Base-by-base conservation (phyloP, 2,113 vertebrate genomes). In the Pogona vitticeps region DNA sequence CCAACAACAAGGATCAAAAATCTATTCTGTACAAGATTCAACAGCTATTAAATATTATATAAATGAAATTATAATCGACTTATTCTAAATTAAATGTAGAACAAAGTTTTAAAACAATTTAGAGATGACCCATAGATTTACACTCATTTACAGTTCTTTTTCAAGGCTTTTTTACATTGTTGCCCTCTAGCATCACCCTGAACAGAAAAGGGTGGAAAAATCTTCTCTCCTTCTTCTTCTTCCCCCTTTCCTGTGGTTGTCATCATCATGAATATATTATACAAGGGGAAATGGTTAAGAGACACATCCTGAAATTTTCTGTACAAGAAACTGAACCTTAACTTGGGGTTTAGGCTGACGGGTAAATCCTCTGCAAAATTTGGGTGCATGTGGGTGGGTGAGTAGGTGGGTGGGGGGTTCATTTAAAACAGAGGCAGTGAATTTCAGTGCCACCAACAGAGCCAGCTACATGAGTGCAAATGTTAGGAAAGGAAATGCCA, bases 401-500 rank as follows among this genome's bases (percentile, higher is more conserved):
- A n/a, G 23, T 65, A 5, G 21, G 21, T 63, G 20, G 61, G 20
- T 58, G 52, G 1, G 3, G 56, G 8, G n/a, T 26, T 28, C 2
- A 3, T 86, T 86, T 65, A 31, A 72, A 59, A 26, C 14, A 72
- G 21, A 21, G 31, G 2, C 63, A 82, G 12, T 65, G 23, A 33
- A 46, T 28, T 33, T 33, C 26, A 15, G 13, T 59, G 28, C 33
- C 33, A 46, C 31, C 26, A 71, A 13, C 1, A 21, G 14, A 75
- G 40, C 9, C 13, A 61, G 7, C 56, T 46, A 65, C 31, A 52
- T 38, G 21, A 46, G 14, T 26, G 23, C 12, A 77, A 67, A 52
- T 38, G 17, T 42, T 40, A 70, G 73, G 58, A 46, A 86, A 59
- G 40, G 52, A 86, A 78, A 81, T 75, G 78, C 61, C 71, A 76